phyloP scores from a whole-genome alignment of 2,888 invertebrate genomes.

The Galeruca laticollis region DNA sequence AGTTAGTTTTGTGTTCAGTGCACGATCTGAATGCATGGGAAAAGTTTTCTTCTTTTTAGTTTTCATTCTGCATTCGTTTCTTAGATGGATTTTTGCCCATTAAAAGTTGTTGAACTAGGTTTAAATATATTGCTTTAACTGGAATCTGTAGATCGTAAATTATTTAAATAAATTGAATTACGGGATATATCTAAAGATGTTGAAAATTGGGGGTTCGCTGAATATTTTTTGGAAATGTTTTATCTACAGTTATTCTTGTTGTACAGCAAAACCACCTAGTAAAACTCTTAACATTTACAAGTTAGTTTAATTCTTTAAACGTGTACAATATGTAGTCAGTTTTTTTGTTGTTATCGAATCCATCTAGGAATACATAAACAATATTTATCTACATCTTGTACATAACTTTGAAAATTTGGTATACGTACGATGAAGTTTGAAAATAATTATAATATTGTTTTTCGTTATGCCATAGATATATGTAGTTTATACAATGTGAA shows the following conservation, averaged over 20 bases:
- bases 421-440: slow-evolving; percentile 68
- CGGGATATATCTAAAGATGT: no score
- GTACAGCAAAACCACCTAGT: no score
- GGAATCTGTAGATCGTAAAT: neutral
- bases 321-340: neutral
- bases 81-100: slow-evolving; percentile 22
- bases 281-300: no score
- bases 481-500: slow-evolving; percentile 43
- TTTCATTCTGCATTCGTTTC: slow-evolving; percentile 54
- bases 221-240: no score
- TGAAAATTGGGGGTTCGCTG: no score
- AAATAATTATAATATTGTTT: slow-evolving; percentile 65
- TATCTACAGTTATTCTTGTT: no score
- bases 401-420: slow-evolving; percentile 63
- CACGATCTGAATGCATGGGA: slow-evolving; percentile 50
- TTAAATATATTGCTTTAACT: neutral
- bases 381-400: slow-evolving; percentile 55
- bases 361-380: slow-evolving; percentile 34
- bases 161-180: neutral
- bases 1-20: slow-evolving; percentile 50
- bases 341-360: slow-evolving; percentile 5
- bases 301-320: neutral
- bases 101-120: neutral
- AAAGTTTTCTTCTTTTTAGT: slow-evolving; percentile 55
- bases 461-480: slow-evolving; percentile 60